phyloP scores from a whole-genome alignment of 37 sponge, comb jelly and placozoan species.

The Bolinopsis microptera region DNA sequence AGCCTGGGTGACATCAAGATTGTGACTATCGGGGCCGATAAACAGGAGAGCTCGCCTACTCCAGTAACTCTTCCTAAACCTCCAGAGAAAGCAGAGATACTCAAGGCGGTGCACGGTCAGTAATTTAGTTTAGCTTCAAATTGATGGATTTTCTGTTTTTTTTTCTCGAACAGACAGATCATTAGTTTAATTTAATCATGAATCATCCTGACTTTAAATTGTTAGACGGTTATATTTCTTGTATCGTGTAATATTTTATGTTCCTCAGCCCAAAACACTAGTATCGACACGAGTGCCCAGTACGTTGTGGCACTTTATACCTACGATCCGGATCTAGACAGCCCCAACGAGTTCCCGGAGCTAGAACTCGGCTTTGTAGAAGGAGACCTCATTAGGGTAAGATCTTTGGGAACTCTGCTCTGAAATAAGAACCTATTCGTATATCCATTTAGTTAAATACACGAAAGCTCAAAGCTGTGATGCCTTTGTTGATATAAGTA shows the following conservation, averaged over 20 bases:
- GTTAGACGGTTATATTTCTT: too few relatives aligned
- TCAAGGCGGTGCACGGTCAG: slow-evolving; percentile 51
- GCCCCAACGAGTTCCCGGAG: slow-evolving; percentile 53
- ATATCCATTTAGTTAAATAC: too few relatives aligned
- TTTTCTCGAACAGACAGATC: too few relatives aligned
- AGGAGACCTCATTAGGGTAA: slow-evolving; percentile 60
- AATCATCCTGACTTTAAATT: too few relatives aligned
- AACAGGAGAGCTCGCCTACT: neutral
- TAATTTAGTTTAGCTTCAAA: neutral
- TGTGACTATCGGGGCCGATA: slow-evolving; percentile 40
- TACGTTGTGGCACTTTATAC: slow-evolving; percentile 57
- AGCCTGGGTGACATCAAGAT: slow-evolving; percentile 32
- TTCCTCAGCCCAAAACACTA: slow-evolving; percentile 34
- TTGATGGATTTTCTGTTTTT: too few relatives aligned
- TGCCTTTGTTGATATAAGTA: too few relatives aligned
- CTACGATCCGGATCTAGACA: slow-evolving; percentile 3
- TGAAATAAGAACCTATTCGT: too few relatives aligned
- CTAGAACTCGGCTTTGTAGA: slow-evolving; percentile 24
- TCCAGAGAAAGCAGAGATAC: slow-evolving; percentile 48
- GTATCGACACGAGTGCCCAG: slow-evolving; percentile 32
- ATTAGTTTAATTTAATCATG: too few relatives aligned
- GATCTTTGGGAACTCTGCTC: too few relatives aligned
- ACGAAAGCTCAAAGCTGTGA: too few relatives aligned
- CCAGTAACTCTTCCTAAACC: slow-evolving; percentile 48
- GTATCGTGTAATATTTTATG: too few relatives aligned